Evolutionary conservation across 2,113 vertebrate species (phyloP).

Genomic region (Pachycephala philippinensis): DNA sequence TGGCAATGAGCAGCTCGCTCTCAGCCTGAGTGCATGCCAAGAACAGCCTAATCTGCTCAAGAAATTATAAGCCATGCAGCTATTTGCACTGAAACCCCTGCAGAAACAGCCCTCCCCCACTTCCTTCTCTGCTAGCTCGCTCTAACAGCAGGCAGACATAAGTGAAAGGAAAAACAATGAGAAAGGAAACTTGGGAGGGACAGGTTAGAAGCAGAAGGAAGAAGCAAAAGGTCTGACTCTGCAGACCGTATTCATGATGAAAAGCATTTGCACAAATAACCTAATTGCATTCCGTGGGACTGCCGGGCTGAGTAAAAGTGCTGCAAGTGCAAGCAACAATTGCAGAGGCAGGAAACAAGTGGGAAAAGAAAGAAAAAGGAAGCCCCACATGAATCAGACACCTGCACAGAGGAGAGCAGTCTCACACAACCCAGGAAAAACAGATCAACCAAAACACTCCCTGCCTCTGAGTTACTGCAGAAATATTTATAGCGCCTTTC

Average conservation of each 20-base stretch:
- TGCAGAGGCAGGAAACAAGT: conserved; percentile 51
- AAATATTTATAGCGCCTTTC: conserved; percentile 50
- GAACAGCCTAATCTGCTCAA: conserved; percentile 16
- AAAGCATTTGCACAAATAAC: conserved; percentile 42
- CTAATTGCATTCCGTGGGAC: not conserved
- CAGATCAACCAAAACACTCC: conserved; percentile 11
- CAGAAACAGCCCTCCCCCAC: conserved; percentile 42
- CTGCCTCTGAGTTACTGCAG: conserved; percentile 44
- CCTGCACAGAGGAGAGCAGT: conserved; percentile 13
- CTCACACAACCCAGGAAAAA: conserved; percentile 44
- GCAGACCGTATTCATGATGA: conserved; percentile 8
- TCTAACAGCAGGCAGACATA: conserved; percentile 44
- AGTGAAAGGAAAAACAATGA: conserved; percentile 65
- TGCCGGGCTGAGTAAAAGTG: conserved; percentile 28
- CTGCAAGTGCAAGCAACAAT: conserved; percentile 20
- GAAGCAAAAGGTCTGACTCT: conserved; percentile 56
- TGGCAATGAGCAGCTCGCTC: not conserved
- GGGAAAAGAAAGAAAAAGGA: conserved; percentile 59
- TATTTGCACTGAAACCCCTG: conserved; percentile 17
- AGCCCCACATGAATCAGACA: conserved; percentile 25
- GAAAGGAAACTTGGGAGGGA: conserved; percentile 62
- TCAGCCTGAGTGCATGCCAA: not conserved
- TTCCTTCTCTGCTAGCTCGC: conserved; percentile 32
- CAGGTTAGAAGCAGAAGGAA: conserved; percentile 65
- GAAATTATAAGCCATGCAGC: not conserved